Conservation (phyloP, 2,113 vertebrate species). For the Clarias batrachus region DNA sequence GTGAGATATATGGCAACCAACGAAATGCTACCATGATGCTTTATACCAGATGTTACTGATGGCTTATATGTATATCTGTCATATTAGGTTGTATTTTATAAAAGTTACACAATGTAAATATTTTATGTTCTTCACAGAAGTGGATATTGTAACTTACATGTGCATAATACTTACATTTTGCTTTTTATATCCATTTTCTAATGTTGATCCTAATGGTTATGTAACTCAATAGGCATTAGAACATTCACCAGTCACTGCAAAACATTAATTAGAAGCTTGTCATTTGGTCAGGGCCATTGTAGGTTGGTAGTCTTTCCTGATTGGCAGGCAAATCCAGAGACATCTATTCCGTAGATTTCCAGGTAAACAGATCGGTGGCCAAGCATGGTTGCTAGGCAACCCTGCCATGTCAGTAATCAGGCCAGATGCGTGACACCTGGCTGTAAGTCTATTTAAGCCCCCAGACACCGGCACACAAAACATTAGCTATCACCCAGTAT, state of each 20-base stretch:
- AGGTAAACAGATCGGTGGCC: no score
- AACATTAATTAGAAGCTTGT: neutral
- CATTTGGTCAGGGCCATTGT: neutral
- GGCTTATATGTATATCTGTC: neutral
- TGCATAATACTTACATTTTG: neutral
- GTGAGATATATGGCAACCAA: neutral
- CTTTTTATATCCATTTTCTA: neutral
- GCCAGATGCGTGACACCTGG: no score
- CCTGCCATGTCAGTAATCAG: no score
- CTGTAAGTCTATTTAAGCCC: no score
- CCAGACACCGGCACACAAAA: no score
- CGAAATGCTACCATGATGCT: constrained; percentile 16
- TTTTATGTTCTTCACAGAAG: neutral
- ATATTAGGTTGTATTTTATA: neutral
- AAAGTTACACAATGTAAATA: neutral
- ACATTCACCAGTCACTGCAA: neutral
- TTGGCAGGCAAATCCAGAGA: no score
- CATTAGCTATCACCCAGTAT: no score
- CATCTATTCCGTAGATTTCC: no score
- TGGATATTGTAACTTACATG: neutral
- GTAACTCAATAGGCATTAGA: neutral
- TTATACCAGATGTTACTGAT: neutral
- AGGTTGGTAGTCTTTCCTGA: neutral
- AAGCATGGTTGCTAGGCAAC: no score
- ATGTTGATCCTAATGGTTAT: neutral